phyloP scores from a whole-genome alignment of 2,888 invertebrate species.

The Protula sp. region DNA sequence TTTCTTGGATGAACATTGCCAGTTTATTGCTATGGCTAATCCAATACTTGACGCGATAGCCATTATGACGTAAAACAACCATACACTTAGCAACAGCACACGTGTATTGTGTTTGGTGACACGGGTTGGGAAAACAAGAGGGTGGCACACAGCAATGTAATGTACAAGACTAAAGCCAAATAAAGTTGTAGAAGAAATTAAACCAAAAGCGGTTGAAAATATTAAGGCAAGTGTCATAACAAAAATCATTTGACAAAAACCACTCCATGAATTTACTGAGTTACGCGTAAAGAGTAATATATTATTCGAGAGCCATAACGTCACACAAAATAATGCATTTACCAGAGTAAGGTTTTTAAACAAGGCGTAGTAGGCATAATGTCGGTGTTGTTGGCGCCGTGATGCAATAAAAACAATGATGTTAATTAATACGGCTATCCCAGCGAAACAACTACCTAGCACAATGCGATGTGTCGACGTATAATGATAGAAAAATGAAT shows the following conservation, averaged over 20 bases:
- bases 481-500: background rate
- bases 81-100: background rate
- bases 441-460: background rate
- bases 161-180: background rate
- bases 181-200: background rate
- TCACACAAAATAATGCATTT: background rate
- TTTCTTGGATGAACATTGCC: no score
- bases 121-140: background rate
- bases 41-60: background rate
- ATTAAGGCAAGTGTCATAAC: background rate
- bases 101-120: background rate
- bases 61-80: background rate
- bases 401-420: background rate
- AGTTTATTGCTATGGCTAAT: no score
- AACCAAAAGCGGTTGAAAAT: background rate
- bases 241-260: background rate
- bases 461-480: background rate
- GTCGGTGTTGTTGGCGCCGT: background rate
- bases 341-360: background rate
- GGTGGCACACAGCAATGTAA: background rate
- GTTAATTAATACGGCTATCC: background rate
- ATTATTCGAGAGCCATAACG: background rate
- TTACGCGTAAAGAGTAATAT: background rate
- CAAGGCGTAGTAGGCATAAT: background rate
- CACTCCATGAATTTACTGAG: no score